A percentile compares a stretch with the other conserved stretches of the same genome.
phyloP scores from a whole-genome alignment of 2,888 invertebrate genomes.

The Ariolimax columbianus region DNA sequence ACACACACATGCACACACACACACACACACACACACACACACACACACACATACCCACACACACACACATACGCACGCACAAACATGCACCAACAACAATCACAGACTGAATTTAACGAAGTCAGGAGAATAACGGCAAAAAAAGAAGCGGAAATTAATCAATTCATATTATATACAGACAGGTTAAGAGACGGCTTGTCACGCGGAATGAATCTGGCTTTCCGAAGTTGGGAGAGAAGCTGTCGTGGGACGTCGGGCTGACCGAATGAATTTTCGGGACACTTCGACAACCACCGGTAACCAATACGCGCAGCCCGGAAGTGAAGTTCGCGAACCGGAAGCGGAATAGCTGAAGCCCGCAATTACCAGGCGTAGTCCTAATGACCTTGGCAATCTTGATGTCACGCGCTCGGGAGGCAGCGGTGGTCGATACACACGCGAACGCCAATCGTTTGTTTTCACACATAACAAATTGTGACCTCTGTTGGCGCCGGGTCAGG shows the following conservation, averaged over 20 bases:
- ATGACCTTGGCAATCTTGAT: slow-evolving; percentile 52
- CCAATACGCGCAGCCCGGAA: slow-evolving; percentile 55
- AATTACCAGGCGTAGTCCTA: slow-evolving; percentile 48
- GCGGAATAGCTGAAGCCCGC: slow-evolving; percentile 50
- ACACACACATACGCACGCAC: not conserved
- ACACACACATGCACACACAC: no score
- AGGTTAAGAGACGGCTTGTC: slow-evolving; percentile 36
- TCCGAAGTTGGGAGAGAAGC: slow-evolving; percentile 43
- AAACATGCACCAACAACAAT: no score
- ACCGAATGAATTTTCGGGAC: slow-evolving; percentile 48
- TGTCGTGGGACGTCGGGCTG: slow-evolving; percentile 42
- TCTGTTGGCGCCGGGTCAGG: slow-evolving; percentile 19
- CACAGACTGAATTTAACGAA: not conserved
- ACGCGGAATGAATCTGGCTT: slow-evolving; percentile 42
- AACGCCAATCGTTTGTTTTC: slow-evolving; percentile 43
- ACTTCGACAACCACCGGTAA: slow-evolving; percentile 54
- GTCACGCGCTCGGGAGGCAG: slow-evolving; percentile 39
- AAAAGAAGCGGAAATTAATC: slow-evolving; percentile 42
- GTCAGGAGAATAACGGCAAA: not conserved
- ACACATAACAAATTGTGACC: slow-evolving; percentile 47
- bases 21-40: not conserved
- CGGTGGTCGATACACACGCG: slow-evolving; percentile 36
- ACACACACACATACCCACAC: not conserved
- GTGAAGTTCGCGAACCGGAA: slow-evolving; percentile 49
- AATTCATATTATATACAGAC: slow-evolving; percentile 46